Base-by-base conservation (phyloP, 2,113 vertebrate genomes). In the Corythoichthys intestinalis region DNA sequence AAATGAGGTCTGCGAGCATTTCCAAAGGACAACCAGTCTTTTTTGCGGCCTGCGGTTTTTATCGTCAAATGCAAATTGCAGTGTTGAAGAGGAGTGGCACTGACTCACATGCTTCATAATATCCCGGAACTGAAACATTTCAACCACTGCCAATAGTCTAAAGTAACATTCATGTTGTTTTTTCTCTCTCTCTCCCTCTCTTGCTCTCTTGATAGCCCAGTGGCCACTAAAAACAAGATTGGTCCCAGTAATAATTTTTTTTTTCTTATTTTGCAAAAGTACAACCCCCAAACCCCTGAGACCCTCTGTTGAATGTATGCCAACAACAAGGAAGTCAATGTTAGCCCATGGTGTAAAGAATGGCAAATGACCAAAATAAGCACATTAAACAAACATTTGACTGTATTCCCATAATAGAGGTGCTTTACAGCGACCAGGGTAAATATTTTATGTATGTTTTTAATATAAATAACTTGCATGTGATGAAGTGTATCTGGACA, bases 31-130 rank as follows among this genome's bases (percentile, higher is more conserved):
- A 88, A 84, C 89, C 86, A 91, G 89, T 90, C 89, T 91, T 58
- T 58, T 58, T 58, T 91, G 92, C 90, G 91, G 91, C 84, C 84
- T 89, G 91, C 88, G 91, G 91, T 87, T 93, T 93, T 89, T 90
- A 89, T 91, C 91, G 88, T 93, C 91, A 92, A 90, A 92, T 91
- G 90, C 85, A 92, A 93, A 92, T 91, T 91, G 90, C 88, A 90
- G 85, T 85, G 86, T 90, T 47, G 89, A 91, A 87, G 85, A 91
- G 88, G 89, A 91, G 89, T 89, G 89, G 82, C 88, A 90, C 83
- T 90, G 92, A 88, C 85, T 91, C 88, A 87, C 80, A 63, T 12
- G 44, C 61, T 90, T 88, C 82, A 88, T 85, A 90, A 90, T 86
- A 88, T 89, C 89, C 91, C 92, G 85, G 83, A 87, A 88, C 85